phyloP scores from a whole-genome alignment of 2,113 vertebrate species.

The Arizona elegans region DNA sequence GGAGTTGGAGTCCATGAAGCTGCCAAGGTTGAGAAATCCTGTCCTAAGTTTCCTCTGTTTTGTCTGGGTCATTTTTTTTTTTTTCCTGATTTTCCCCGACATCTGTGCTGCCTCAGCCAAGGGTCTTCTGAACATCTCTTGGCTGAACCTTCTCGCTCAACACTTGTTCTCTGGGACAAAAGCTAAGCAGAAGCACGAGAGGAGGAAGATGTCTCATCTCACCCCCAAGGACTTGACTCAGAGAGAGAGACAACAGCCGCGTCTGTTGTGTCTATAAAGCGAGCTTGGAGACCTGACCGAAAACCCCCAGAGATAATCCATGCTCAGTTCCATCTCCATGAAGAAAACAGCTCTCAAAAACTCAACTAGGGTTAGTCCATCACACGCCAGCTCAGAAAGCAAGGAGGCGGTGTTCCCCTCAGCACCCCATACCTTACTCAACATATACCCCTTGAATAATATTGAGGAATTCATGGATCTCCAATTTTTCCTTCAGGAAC shows the following conservation, averaged over 20 bases:
- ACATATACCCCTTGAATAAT: neutral
- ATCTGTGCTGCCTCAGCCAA: constrained; percentile 21
- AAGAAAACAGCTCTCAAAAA: neutral
- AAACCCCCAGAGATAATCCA: neutral
- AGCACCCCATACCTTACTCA: neutral
- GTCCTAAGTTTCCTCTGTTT: constrained; percentile 26
- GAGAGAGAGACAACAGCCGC: neutral
- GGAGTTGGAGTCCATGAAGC: neutral
- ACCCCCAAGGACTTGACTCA: neutral
- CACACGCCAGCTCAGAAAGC: neutral
- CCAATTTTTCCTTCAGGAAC: neutral
- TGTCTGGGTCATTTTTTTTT: neutral
- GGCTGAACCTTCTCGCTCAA: neutral
- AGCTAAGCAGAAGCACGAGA: constrained; percentile 13
- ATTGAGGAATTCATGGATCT: neutral
- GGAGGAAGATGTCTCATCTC: neutral
- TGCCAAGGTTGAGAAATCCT: neutral
- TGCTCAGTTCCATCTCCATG: neutral
- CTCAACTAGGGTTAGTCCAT: neutral
- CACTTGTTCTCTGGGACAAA: constrained; percentile 47
- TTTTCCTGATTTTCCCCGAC: neutral
- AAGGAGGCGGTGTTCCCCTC: neutral
- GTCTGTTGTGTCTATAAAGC: neutral
- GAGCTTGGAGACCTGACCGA: neutral
- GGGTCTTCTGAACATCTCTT: constrained; percentile 32